phyloP scores from a whole-genome alignment of 2,888 invertebrate genomes.

The Trachelus stipa region DNA sequence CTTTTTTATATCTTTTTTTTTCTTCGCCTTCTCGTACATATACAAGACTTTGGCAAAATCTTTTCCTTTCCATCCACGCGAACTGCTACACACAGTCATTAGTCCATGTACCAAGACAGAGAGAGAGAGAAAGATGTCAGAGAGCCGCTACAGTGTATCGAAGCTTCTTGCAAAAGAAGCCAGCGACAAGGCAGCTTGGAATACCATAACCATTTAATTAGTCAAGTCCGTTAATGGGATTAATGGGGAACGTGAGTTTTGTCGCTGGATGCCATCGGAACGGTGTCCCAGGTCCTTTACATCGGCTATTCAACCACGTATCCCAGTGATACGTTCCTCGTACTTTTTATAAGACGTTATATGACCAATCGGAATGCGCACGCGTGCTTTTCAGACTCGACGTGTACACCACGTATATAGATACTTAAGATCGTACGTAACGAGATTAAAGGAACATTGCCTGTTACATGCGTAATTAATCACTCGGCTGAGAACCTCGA shows the following conservation, averaged over 20 bases:
- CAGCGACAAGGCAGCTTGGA: neutral
- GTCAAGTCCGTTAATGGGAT: conserved; percentile 2
- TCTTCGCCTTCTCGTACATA: neutral
- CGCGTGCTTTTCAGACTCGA: conserved; percentile 7
- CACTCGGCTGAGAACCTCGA: too few relatives aligned
- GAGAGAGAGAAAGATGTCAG: neutral
- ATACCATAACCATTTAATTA: conserved; percentile 4
- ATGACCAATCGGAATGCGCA: conserved; percentile 16
- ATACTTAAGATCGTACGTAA: too few relatives aligned
- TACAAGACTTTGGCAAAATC: neutral
- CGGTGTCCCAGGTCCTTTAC: neutral
- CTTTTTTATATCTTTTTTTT: neutral
- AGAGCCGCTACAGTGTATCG: neutral
- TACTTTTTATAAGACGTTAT: neutral
- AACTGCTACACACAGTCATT: too few relatives aligned
- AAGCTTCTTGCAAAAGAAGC: conserved; percentile 1
- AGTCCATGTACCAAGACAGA: neutral
- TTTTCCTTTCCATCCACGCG: too few relatives aligned
- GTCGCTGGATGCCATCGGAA: neutral
- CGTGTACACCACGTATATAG: too few relatives aligned
- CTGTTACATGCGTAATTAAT: too few relatives aligned
- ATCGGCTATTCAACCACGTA: neutral
- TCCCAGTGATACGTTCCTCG: neutral
- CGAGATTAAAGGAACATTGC: too few relatives aligned
- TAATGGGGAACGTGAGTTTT: neutral